Conservation (phyloP, 2,113 vertebrate genomes). For the Panthera leo region DNA sequence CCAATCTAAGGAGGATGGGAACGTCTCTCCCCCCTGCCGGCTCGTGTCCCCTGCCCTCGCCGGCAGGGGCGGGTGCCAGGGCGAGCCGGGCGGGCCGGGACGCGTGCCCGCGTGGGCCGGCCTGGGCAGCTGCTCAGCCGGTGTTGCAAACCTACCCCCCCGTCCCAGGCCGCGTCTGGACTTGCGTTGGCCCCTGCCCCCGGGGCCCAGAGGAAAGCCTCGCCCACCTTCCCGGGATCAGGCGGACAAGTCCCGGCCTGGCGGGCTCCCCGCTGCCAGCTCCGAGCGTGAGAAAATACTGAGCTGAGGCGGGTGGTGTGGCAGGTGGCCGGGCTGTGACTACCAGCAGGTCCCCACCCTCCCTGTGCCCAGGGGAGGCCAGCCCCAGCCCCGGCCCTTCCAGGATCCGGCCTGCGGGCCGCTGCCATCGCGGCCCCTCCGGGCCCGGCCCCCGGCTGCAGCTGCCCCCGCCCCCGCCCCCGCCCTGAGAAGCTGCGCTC, state of each 20-base stretch:
- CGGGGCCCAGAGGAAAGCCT: slow-evolving; percentile 76
- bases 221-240: slow-evolving; percentile 67
- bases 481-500: not conserved
- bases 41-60: not conserved
- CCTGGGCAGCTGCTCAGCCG: not conserved
- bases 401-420: not conserved
- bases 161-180: slow-evolving; percentile 70
- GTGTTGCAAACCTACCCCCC: not conserved
- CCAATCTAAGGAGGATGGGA: not conserved
- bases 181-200: slow-evolving; percentile 80
- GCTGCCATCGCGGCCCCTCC: fast-evolving
- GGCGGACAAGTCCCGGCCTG: slow-evolving; percentile 82
- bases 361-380: not conserved
- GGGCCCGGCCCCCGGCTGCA: too few relatives aligned
- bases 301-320: slow-evolving; percentile 71
- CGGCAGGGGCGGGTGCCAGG: fast-evolving
- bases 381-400: not conserved
- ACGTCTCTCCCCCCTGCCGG: not conserved
- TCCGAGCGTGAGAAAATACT: slow-evolving; percentile 86
- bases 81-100: slow-evolving; percentile 65
- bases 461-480: too few relatives aligned
- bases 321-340: slow-evolving; percentile 70
- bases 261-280: slow-evolving; percentile 79
- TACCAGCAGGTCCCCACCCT: not conserved
- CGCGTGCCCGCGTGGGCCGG: not conserved